Base-by-base conservation (phyloP, 1,140 invertebrate genomes). In the Bombus picipes region DNA sequence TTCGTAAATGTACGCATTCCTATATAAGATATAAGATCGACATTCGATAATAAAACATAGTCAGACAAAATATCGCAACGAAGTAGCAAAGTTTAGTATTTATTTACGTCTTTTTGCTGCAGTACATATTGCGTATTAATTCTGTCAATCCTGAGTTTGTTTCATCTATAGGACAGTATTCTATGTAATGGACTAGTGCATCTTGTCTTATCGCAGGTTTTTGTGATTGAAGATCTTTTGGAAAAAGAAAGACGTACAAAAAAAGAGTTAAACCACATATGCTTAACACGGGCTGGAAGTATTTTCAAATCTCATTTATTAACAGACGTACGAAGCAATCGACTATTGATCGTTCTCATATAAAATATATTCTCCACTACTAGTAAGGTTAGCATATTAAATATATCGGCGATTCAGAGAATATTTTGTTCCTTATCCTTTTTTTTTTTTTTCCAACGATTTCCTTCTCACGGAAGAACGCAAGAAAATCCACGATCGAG, bases 301-400 rank as follows among this genome's bases (percentile, higher is more conserved):
- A 57, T 74, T 74, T 85, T 85, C 78, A 37, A 80, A 81, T 85
- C 47, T 68, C 43, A 22, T 85, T 85, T 85, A 85, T 85, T 85
- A 59, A 81, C 83, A 85, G 78, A 85, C 59, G 81, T 85, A 85
- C 25, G 57, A 85, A 85, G 83, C 78, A 81, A 81, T 68, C 71
- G 47, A 85, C 83, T 74, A 81, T 74, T 65, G 59, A 74, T 85
- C 78, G 34, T 57, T 81, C 47, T 78, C 83, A 85, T 85, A 85
- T 85, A 85, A 85, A 85, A 85, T 85, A 81, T 85, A 85, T 74
- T 66, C 43, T 81, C 83, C 81, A 75, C 73, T 57, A 73, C 71
- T 81, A 81, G 13, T 66, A 74, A 66, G 37, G 74, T 81, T 47
- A 85, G 78, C 70, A 22, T 80, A 81, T 85, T 81, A 81, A 81